Evolutionary conservation across 2,113 vertebrate genomes (phyloP).

Genomic region (Anseranas semipalmata): DNA sequence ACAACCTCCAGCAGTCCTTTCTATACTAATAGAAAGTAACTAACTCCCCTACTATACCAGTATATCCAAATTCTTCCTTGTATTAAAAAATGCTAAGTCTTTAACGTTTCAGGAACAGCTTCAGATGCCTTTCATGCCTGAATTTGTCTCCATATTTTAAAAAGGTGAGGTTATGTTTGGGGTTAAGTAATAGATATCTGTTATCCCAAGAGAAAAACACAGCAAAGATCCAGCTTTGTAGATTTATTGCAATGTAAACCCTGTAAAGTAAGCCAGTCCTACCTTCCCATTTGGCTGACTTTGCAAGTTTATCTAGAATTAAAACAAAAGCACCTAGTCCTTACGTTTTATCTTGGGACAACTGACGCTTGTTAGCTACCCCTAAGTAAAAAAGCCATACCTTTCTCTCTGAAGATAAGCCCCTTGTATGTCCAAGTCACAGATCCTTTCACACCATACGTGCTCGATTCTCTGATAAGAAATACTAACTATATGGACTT

Average conservation of each 20-base stretch:
- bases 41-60: neutral
- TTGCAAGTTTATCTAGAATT: neutral
- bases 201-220: neutral
- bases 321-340: neutral
- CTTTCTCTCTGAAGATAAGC: slow-evolving; percentile 23
- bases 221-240: neutral
- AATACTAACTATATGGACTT: slow-evolving; percentile 34
- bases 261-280: neutral
- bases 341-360: slow-evolving; percentile 2
- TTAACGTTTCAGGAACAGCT: neutral
- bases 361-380: neutral
- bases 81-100: neutral
- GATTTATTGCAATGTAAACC: neutral
- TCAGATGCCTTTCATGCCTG: neutral
- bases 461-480: slow-evolving; percentile 21
- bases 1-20: neutral
- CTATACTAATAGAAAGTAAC: neutral
- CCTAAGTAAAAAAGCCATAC: neutral
- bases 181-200: neutral
- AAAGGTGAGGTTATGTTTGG: neutral
- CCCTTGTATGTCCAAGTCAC: neutral
- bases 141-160: neutral
- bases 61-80: neutral
- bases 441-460: slow-evolving; percentile 18
- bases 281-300: neutral